Conservation (phyloP, 1,140 invertebrate genomes). For the Panulirus ornatus region DNA sequence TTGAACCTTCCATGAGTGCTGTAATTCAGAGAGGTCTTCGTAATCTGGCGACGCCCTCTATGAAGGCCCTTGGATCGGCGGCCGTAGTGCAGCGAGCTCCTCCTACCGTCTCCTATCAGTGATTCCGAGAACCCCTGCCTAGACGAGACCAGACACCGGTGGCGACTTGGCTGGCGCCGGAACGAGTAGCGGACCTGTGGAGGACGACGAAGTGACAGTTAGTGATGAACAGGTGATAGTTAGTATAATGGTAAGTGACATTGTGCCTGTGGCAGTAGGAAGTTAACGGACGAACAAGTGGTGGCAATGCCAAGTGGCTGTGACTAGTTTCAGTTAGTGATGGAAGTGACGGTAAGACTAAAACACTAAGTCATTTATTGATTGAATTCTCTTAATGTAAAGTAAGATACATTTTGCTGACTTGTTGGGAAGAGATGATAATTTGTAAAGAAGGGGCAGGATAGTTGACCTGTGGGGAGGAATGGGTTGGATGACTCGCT, state of each 20-base stretch:
- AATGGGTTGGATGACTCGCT: too few species aligned
- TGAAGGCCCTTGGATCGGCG: background rate
- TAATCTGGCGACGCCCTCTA: background rate
- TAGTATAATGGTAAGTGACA: background rate
- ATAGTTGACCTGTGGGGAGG: too few species aligned
- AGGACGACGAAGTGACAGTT: background rate
- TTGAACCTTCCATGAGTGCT: background rate
- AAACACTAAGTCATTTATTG: too few species aligned
- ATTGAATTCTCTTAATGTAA: too few species aligned
- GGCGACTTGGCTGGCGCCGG: constrained; percentile 25
- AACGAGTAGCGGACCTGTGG: constrained; percentile 42
- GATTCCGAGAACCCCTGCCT: background rate
- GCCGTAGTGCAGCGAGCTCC: background rate
- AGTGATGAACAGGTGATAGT: background rate
- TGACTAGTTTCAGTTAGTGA: too few species aligned
- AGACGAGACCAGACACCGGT: background rate
- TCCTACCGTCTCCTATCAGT: background rate
- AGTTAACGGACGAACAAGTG: background rate
- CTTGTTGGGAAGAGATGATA: too few species aligned
- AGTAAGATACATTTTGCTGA: too few species aligned
- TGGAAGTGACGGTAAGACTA: too few species aligned
- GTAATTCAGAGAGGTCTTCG: background rate
- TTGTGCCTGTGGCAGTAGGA: too few species aligned
- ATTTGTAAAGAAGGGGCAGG: too few species aligned
- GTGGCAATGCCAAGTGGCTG: too few species aligned